phyloP scores from a whole-genome alignment of 2,888 invertebrate genomes.

The Stenoptilia bipunctidactyla region DNA sequence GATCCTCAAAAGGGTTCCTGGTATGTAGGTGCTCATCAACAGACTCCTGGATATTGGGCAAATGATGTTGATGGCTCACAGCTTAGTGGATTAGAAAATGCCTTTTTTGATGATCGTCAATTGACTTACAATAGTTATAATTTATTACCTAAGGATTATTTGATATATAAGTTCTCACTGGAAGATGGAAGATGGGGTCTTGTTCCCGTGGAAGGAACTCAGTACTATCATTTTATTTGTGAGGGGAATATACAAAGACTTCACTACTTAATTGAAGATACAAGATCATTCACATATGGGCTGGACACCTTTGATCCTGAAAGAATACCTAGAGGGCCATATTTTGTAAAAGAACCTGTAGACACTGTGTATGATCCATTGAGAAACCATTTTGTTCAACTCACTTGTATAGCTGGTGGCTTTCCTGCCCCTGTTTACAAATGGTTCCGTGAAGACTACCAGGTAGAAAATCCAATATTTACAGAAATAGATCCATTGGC shows the following conservation, averaged over 20 bases:
- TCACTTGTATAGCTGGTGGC: constrained; percentile 87
- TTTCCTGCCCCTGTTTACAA: constrained; percentile 91
- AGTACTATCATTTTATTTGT: constrained; percentile 86
- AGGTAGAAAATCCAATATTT: constrained; percentile 81
- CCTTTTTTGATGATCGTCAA: constrained; percentile 77
- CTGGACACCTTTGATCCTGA: constrained; percentile 84
- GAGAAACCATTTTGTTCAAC: constrained; percentile 80
- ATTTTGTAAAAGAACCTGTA: constrained; percentile 86
- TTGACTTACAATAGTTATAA: constrained; percentile 54
- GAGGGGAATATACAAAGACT: constrained; percentile 84
- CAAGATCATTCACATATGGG: constrained; percentile 88
- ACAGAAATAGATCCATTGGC: constrained; percentile 82
- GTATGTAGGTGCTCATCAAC: constrained; percentile 86
- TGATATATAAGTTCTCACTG: constrained; percentile 83
- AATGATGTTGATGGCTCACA: constrained; percentile 88
- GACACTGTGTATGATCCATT: constrained; percentile 88
- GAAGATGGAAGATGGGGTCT: constrained; percentile 86
- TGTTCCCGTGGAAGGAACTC: constrained; percentile 82
- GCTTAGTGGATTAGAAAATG: constrained; percentile 82
- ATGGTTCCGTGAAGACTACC: constrained; percentile 91
- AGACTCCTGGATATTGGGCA: constrained; percentile 81
- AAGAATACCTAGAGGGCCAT: constrained; percentile 89
- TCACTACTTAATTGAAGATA: constrained; percentile 78
- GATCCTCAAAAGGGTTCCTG: constrained; percentile 90
- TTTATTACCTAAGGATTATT: constrained; percentile 75